Base-by-base conservation (phyloP, 1,140 invertebrate species). In the Lamellibrachia luymesi region DNA sequence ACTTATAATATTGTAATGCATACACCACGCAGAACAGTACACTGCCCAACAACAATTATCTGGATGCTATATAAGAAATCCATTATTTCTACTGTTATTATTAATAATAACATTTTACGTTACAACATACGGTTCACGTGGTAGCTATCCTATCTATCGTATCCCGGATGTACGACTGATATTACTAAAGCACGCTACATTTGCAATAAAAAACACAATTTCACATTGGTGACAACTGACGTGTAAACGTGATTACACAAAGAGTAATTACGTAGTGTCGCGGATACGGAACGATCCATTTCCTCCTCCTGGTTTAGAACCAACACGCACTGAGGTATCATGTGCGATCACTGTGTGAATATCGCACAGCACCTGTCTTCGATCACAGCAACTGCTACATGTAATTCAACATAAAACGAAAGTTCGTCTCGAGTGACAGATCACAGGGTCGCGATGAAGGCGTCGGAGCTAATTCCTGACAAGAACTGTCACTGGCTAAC, bases 391-490 rank as follows among this genome's bases (percentile, higher is more conserved):
- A 80, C 64, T 22, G 64, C 64, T 80, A 17, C 64, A 22, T 80
- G 64, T 80, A 80, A 80, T 80, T 80, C 64, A 80, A 80, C 64
- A 80, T 80, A 80, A 80, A 80, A 80, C 25, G 64, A 80, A 80
- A 80, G 64, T 80, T 80, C 64, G 64, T 80, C 64, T 80, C 64
- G 64, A 80, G 25, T 80, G 64, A 80, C 64, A 22, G 64, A 80
- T 80, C 64, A 80, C 64, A 80, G 64, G 13, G 64, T 17, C 64
- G 64, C 64, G 64, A 22, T 80, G 64, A 80, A 8, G 64, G 64
- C 64, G 64, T 22, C 64, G 64, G 13, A 80, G 64, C 64, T 22
- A 80, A 22, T 22, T 4, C 64, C 64, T 10, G 64, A 80, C 7
- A 22, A 22, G 13, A 80, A 22, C 64, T 80, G 64, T 80, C 64